A percentile compares a stretch with the other conserved stretches of the same genome.
phyloP scores from a whole-genome alignment of 2,113 vertebrate species.

The Charadrius vociferus region DNA sequence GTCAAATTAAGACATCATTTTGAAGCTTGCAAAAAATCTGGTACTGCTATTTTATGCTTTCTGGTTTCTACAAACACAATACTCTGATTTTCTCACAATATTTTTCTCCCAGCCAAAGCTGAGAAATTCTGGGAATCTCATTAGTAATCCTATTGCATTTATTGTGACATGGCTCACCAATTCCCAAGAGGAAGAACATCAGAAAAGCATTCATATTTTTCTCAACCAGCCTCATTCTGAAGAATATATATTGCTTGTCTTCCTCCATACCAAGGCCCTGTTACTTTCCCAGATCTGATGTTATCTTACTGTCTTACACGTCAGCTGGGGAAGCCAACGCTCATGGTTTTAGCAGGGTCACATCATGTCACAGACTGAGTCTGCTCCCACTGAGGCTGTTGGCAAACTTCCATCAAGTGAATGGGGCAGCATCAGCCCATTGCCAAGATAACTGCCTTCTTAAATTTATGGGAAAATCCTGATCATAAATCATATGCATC shows the following conservation, averaged over 20 bases:
- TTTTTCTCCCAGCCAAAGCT: conserved; percentile 27
- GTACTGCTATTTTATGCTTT: conserved; percentile 35
- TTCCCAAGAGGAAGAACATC: conserved; percentile 37
- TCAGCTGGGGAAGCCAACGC: background rate
- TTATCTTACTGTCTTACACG: background rate
- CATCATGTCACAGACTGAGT: background rate
- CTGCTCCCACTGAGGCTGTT: background rate
- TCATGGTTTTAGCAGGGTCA: conserved; percentile 15
- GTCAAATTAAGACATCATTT: conserved; percentile 8
- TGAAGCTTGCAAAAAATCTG: conserved; percentile 1
- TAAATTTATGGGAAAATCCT: background rate
- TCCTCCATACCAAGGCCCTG: background rate
- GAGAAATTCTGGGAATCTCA: conserved; percentile 55
- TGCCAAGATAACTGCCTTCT: background rate
- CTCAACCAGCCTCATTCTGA: background rate
- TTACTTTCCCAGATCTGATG: conserved; percentile 14
- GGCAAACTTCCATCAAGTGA: background rate
- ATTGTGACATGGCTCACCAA: conserved; percentile 32
- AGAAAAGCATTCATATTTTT: conserved; percentile 26
- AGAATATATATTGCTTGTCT: background rate
- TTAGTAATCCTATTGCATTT: conserved; percentile 36
- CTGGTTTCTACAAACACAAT: conserved; percentile 42
- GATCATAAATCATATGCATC: background rate
- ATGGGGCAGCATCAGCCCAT: background rate
- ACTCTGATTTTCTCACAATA: conserved; percentile 39